Evolutionary conservation across 2,888 invertebrate genomes (phyloP).

Genomic region (Crematogaster levior): DNA sequence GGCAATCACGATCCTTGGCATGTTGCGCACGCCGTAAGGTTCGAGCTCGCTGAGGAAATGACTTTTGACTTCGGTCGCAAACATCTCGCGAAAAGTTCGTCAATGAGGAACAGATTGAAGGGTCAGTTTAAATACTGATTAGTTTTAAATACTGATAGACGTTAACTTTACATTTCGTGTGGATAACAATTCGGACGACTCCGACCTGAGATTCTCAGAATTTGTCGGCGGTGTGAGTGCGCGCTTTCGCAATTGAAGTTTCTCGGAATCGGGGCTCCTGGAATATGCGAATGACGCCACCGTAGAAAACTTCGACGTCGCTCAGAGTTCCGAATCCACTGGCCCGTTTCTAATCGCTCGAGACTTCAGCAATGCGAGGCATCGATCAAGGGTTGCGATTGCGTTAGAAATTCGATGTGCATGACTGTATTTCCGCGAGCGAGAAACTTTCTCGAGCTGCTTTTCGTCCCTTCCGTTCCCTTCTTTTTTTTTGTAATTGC

Average conservation of each 20-base stretch:
- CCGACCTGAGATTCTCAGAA: not conserved
- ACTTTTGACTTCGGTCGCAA: not conserved
- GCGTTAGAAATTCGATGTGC: slow-evolving; percentile 73
- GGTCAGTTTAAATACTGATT: too few relatives aligned
- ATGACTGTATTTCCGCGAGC: slow-evolving; percentile 70
- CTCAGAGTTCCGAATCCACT: not conserved
- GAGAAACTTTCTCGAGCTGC: slow-evolving; percentile 37
- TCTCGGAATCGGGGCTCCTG: not conserved
- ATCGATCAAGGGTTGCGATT: slow-evolving; percentile 37
- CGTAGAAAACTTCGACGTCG: slow-evolving; percentile 1
- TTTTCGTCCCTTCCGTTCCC: not conserved
- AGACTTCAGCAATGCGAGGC: not conserved
- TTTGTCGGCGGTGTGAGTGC: too few relatives aligned
- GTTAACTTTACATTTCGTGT: not conserved
- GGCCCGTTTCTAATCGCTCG: slow-evolving; percentile 40
- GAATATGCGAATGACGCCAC: not conserved
- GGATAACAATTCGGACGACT: not conserved
- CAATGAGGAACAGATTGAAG: not conserved
- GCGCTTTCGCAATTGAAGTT: not conserved
- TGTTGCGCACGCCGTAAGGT: slow-evolving; percentile 50
- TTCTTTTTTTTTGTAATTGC: slow-evolving; percentile 50
- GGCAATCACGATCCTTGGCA: slow-evolving; percentile 58
- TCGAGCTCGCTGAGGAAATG: not conserved
- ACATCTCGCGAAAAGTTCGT: not conserved
- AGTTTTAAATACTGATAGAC: not conserved